Percentiles rank a stretch among this genome's conserved stretches.
Conservation (phyloP, 1,140 invertebrate genomes). For the Chionoecetes opilio region DNA sequence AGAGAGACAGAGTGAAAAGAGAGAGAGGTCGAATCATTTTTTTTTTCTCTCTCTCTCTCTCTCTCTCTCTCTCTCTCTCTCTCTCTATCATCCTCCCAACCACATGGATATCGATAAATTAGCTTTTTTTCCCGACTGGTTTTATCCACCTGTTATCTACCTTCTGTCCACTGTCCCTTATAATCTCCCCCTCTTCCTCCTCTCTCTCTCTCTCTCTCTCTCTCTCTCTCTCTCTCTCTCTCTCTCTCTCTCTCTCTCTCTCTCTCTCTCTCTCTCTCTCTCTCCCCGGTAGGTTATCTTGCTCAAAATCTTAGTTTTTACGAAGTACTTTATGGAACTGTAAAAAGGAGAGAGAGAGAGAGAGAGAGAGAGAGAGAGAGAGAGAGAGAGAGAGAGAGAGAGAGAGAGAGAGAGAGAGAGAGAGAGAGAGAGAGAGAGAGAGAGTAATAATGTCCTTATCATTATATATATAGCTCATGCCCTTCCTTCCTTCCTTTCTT, state of each 20-base stretch:
- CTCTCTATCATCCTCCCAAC: too few relatives aligned
- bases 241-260: constrained; percentile 25
- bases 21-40: too few relatives aligned
- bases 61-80: neutral
- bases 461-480: neutral
- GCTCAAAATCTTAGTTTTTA: too few relatives aligned
- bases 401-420: neutral
- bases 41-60: too few relatives aligned
- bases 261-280: neutral
- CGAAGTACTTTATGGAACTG: too few relatives aligned
- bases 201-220: constrained; percentile 23
- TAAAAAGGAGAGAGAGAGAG: neutral
- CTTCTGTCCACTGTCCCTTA: neutral
- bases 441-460: neutral
- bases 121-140: neutral
- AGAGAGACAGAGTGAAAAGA: neutral
- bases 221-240: constrained; percentile 22
- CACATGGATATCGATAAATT: too few relatives aligned
- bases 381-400: neutral
- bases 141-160: too few relatives aligned
- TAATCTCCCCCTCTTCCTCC: neutral
- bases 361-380: neutral
- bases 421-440: neutral
- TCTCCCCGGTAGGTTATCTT: too few relatives aligned
- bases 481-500: too few relatives aligned